Percentiles rank a stretch among this genome's conserved stretches.
These are phyloP conservation scores for Columba janthina DNA, from an alignment of 2,113 vertebrate genomes.

Conservation along the genomic window DNA sequence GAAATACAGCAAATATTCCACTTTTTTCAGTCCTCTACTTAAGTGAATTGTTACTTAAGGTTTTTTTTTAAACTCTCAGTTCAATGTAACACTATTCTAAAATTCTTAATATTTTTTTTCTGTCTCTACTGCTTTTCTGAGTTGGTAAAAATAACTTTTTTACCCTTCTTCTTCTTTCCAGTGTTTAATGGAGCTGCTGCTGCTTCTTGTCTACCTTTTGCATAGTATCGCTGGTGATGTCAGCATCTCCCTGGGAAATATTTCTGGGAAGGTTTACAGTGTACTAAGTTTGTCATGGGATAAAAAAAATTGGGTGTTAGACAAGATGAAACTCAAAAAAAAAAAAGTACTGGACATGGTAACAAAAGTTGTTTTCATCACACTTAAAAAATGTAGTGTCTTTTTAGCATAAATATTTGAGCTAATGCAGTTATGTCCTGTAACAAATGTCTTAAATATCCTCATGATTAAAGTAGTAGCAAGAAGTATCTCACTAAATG, in stretches of 20 bases:
- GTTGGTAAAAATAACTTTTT: neutral
- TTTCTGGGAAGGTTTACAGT: neutral
- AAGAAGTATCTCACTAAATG: neutral
- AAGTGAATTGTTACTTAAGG: neutral
- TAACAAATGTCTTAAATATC: neutral
- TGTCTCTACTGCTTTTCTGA: neutral
- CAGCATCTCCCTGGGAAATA: constrained; percentile 33
- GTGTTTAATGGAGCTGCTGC: constrained; percentile 38
- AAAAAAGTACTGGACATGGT: neutral
- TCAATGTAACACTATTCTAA: neutral
- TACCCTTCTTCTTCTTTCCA: neutral
- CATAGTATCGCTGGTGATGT: neutral
- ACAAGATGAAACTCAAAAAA: neutral
- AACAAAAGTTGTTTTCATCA: neutral
- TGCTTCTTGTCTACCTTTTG: constrained; percentile 1
- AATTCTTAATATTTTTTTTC: neutral
- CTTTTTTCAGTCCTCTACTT: neutral
- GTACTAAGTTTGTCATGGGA: neutral
- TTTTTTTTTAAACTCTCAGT: neutral
- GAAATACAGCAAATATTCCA: neutral
- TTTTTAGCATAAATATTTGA: neutral
- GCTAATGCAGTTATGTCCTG: neutral
- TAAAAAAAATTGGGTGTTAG: neutral
- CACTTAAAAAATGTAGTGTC: neutral
- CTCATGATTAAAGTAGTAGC: neutral